These are phyloP conservation scores for Eilema caniola DNA, from an alignment of 2,888 invertebrate species.

Conservation along the genomic window DNA sequence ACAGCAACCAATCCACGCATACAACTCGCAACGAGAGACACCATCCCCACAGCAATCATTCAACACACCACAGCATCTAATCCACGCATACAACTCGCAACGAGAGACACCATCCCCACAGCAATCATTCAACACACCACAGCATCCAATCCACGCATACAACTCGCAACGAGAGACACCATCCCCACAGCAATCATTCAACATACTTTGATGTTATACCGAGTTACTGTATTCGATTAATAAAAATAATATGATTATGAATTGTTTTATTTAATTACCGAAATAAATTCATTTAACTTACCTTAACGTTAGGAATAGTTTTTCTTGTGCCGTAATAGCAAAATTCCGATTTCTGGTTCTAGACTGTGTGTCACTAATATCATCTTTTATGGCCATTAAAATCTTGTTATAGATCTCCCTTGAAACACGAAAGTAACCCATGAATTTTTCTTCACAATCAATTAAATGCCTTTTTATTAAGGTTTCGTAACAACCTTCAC, in stretches of 20 bases:
- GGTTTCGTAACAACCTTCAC: constrained; percentile 19
- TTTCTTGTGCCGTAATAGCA: constrained; percentile 25
- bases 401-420: constrained; percentile 15
- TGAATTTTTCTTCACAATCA: constrained; percentile 15
- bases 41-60: constrained; percentile 15
- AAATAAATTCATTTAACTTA: constrained; percentile 26
- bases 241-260: constrained; percentile 23
- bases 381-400: constrained; percentile 21
- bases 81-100: no score
- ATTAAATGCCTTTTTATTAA: constrained; percentile 13
- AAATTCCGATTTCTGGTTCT: constrained; percentile 22
- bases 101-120: not conserved
- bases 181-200: constrained; percentile 19
- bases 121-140: no score
- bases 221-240: constrained; percentile 22
- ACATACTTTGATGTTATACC: constrained; percentile 18
- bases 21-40: no score
- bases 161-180: no score
- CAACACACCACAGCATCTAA: not conserved
- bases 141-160: no score
- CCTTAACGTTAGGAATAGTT: constrained; percentile 23
- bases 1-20: not conserved
- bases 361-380: constrained; percentile 24
- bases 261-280: constrained; percentile 27
- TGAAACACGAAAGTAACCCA: constrained; percentile 18